Evolutionary conservation across 1,140 invertebrate species (phyloP).

Genomic region (Olivierus martensii): DNA sequence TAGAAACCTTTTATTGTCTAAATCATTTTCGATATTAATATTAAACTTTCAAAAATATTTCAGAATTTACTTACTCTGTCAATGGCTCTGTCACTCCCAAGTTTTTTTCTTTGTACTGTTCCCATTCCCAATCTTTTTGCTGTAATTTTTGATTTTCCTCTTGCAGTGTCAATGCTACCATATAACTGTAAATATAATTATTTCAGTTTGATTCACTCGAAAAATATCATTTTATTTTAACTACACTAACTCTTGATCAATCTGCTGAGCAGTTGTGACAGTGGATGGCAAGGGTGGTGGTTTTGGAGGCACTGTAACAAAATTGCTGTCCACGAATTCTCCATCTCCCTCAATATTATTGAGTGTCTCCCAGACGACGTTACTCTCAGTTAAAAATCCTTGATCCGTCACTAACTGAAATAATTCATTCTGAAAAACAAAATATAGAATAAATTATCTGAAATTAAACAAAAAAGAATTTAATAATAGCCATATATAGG

Average conservation of each 20-base stretch:
- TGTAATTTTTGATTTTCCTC: constrained; percentile 31
- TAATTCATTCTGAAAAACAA: constrained; percentile 34
- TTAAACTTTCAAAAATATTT: neutral
- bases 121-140: constrained; percentile 25
- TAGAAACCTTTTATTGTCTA: too few species aligned
- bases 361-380: constrained; percentile 46
- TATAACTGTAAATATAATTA: constrained; percentile 34
- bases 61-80: constrained; percentile 27
- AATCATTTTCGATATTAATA: too few species aligned
- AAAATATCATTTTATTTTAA: too few species aligned
- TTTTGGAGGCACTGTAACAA: constrained; percentile 30
- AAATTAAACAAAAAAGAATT: constrained; percentile 1
- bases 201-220: too few species aligned
- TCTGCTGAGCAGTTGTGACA: constrained; percentile 29
- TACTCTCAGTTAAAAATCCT: constrained; percentile 41
- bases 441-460: too few species aligned
- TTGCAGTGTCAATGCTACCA: constrained; percentile 35
- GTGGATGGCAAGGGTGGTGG: constrained; percentile 19
- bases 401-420: constrained; percentile 46
- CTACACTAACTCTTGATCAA: constrained; percentile 38
- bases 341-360: constrained; percentile 43
- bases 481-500: too few species aligned
- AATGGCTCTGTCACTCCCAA: constrained; percentile 20
- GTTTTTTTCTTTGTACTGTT: constrained; percentile 23
- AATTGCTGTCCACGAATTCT: constrained; percentile 40